Evolutionary conservation across 2,888 invertebrate species (phyloP).

Genomic region (Andrena praecox): DNA sequence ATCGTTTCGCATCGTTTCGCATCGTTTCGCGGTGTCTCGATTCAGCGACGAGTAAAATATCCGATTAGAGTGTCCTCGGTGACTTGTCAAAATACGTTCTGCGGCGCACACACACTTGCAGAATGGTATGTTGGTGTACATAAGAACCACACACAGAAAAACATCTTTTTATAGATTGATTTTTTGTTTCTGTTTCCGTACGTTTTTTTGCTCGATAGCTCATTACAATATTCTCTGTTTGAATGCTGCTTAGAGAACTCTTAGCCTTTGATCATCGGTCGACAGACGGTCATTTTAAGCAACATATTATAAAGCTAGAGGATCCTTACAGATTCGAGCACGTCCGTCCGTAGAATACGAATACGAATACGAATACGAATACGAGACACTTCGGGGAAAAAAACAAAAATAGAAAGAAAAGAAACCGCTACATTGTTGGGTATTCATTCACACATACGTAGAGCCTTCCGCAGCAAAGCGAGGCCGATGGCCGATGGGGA

Average conservation of each 20-base stretch:
- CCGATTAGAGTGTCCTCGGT: not conserved
- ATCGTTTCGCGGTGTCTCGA: not conserved
- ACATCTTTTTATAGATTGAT: slow-evolving; percentile 80
- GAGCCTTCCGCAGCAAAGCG: not conserved
- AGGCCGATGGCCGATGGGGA: too few species aligned
- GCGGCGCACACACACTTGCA: slow-evolving; percentile 83
- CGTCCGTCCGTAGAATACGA: slow-evolving; percentile 36
- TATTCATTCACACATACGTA: slow-evolving; percentile 9
- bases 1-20: slow-evolving; percentile 9
- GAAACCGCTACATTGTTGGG: not conserved
- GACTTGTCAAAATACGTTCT: slow-evolving; percentile 80
- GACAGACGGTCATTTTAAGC: slow-evolving; percentile 47
- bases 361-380: not conserved
- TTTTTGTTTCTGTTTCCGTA: slow-evolving; percentile 79
- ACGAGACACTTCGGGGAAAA: not conserved
- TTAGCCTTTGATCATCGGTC: slow-evolving; percentile 66
- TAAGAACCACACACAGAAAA: slow-evolving; percentile 86
- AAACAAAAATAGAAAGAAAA: not conserved
- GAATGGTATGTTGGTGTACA: slow-evolving; percentile 91
- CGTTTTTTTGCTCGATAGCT: slow-evolving; percentile 74
- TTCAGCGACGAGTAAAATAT: not conserved
- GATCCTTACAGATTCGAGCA: slow-evolving; percentile 53
- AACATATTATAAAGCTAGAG: slow-evolving; percentile 47
- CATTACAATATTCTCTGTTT: slow-evolving; percentile 74
- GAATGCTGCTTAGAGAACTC: slow-evolving; percentile 82